These are phyloP conservation scores for Eulimnadia texana DNA, from an alignment of 1,140 invertebrate genomes.

Conservation along the genomic window DNA sequence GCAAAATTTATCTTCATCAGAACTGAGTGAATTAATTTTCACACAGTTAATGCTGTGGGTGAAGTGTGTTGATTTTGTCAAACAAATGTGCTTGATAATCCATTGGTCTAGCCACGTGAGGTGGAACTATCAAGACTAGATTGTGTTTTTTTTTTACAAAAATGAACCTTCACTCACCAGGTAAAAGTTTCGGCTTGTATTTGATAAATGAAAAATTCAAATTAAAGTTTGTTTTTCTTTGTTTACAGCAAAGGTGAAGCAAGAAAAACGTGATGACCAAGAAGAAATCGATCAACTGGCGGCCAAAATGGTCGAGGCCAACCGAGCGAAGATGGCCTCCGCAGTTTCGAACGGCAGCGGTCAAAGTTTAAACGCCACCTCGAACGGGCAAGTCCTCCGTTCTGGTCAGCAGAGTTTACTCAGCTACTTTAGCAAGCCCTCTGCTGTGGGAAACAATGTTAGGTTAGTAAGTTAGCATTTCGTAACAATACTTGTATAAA, in stretches of 20 bases:
- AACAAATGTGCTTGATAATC: background rate
- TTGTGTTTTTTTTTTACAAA: too few relatives aligned
- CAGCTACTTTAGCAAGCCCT: constrained; percentile 35
- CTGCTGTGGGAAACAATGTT: background rate
- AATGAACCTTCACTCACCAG: background rate
- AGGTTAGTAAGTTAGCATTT: background rate
- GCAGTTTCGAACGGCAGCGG: constrained; percentile 21
- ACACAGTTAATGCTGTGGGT: too few relatives aligned
- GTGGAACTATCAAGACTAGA: too few relatives aligned
- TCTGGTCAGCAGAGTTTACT: constrained; percentile 35
- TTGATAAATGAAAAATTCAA: background rate
- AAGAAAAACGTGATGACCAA: constrained; percentile 52
- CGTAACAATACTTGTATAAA: background rate
- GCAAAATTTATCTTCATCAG: too few relatives aligned
- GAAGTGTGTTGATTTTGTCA: too few relatives aligned
- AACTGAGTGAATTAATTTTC: too few relatives aligned
- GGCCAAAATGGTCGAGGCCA: constrained; percentile 68
- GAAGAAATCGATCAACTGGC: constrained; percentile 70
- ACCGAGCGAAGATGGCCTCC: constrained; percentile 50
- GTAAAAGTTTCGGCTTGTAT: too few relatives aligned
- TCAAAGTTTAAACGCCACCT: too few relatives aligned
- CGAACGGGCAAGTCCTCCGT: constrained; percentile 22
- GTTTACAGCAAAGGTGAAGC: constrained; percentile 46
- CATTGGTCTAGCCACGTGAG: too few relatives aligned
- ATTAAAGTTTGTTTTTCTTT: too few relatives aligned